phyloP scores from a whole-genome alignment of 2,797 vertebrate genomes.

The Poeciliopsis turneri region DNA sequence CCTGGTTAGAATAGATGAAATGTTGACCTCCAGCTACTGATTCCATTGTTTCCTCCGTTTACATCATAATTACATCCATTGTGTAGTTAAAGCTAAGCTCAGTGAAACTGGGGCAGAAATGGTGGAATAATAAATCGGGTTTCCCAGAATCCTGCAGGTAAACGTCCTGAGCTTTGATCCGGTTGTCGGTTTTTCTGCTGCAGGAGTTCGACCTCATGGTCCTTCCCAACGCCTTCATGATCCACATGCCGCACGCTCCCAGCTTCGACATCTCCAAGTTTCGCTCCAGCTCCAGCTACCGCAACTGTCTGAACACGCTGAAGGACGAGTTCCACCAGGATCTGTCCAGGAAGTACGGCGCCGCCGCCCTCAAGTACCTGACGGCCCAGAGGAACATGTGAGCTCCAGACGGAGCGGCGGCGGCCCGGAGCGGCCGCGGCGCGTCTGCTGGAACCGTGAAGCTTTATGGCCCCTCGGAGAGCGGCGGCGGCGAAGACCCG shows the following conservation, averaged over 20 bases:
- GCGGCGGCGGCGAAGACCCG: too few relatives aligned
- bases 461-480: conserved; percentile 58
- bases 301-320: conserved; percentile 88
- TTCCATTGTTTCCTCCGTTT: too few relatives aligned
- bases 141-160: too few relatives aligned
- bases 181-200: background rate
- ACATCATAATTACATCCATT: too few relatives aligned
- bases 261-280: conserved; percentile 98
- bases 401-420: conserved; percentile 28
- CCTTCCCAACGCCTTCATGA: conserved; percentile 94
- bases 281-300: conserved; percentile 89
- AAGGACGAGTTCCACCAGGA: conserved; percentile 98
- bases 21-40: too few relatives aligned
- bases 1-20: too few relatives aligned
- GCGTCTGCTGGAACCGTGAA: conserved; percentile 37
- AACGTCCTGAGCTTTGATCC: too few relatives aligned
- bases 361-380: conserved; percentile 96
- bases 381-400: conserved; percentile 88
- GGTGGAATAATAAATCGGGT: too few relatives aligned
- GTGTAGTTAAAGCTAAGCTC: too few relatives aligned
- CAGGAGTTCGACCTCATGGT: conserved; percentile 95
- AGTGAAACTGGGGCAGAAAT: too few relatives aligned
- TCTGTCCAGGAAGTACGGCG: conserved; percentile 90
- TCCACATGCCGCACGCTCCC: conserved; percentile 96
- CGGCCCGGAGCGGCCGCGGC: background rate